phyloP scores from a whole-genome alignment of 2,113 vertebrate genomes.

The Halichoeres trimaculatus region DNA sequence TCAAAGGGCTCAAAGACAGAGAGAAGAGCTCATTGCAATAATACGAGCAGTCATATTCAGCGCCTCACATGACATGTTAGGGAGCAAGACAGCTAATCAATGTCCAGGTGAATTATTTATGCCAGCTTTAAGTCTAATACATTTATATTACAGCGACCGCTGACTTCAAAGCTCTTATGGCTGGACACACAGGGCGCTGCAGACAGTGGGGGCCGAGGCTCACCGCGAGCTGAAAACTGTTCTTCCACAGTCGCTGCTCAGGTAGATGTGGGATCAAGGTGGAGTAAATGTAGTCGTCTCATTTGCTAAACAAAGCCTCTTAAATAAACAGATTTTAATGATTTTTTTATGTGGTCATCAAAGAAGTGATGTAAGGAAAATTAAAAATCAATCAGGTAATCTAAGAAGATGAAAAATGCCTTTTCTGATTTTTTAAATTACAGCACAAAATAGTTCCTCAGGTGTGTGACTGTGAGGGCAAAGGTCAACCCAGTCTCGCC shows the following conservation, averaged over 20 bases:
- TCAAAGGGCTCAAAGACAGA: conserved; percentile 66
- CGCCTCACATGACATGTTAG: conserved; percentile 74
- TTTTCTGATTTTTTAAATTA: conserved; percentile 8
- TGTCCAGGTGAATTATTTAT: conserved; percentile 87
- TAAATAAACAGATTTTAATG: background rate
- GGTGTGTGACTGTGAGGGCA: conserved; percentile 32
- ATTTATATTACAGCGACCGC: conserved; percentile 84
- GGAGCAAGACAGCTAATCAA: conserved; percentile 85
- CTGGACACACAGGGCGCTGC: conserved; percentile 76
- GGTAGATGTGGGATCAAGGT: conserved; percentile 35
- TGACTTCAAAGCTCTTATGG: conserved; percentile 81
- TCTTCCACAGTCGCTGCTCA: conserved; percentile 18
- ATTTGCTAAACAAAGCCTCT: background rate
- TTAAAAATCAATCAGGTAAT: background rate
- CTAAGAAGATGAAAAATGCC: background rate
- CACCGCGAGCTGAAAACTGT: conserved; percentile 41
- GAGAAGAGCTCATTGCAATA: conserved; percentile 63
- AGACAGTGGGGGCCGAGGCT: conserved; percentile 66
- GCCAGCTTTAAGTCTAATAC: conserved; percentile 83
- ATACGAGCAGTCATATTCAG: conserved; percentile 66
- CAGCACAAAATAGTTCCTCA: conserved; percentile 30
- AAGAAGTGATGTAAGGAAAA: background rate
- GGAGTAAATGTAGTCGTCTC: conserved; percentile 14
- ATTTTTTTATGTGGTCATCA: background rate
- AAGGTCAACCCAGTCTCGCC: conserved; percentile 47